Base-by-base conservation (phyloP, 1,140 invertebrate genomes). In the Akabosia matsudoensis region DNA sequence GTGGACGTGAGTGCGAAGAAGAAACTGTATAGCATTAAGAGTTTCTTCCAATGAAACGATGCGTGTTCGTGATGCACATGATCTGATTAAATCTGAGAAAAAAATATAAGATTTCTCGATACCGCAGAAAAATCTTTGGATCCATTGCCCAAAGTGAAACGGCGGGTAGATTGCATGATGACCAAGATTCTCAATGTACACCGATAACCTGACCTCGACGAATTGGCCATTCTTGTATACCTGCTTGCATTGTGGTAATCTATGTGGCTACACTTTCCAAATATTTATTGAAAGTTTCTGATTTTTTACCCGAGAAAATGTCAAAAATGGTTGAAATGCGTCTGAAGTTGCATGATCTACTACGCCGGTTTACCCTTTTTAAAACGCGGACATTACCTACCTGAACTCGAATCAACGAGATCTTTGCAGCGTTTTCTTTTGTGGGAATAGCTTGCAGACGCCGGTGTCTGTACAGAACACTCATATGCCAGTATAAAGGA, bases 341-440 rank as follows among this genome's bases (percentile, higher is more conserved):
- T n/a, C 14, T 24, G 54, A 7, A 61, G 61, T 67, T 67, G 24
- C 7, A 67, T 67, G 10, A 4, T 67, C 26, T 67, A 30, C 24
- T 31, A 31, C 54, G 14, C 28, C 4, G n/a, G n/a, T 67, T 28
- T 31, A 67, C 61, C 61, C 61, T 67, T 67, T 61, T 67, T 1
- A 31, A 31, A 67, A 67, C 31, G 26, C n/a, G 24, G 28, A 31
- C 61, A 30, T 67, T 67, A 67, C 61, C 61, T 67, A 67, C 61
- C 61, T 30, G 61, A 67, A 67, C 61, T 13, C n/a, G n/a, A n/a
- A n/a, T n/a, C n/a, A n/a, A 22, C 37, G 61, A 67, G 24, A 7
- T 22, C 54, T 22, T 56, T 56, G 18, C 37, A 10, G 37, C 37
- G 37, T 45, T 45, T 3, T 30, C 28, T 13, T 13, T n/a, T 30